Conservation (phyloP, 2,113 vertebrate genomes). For the Syngnathus floridae region DNA sequence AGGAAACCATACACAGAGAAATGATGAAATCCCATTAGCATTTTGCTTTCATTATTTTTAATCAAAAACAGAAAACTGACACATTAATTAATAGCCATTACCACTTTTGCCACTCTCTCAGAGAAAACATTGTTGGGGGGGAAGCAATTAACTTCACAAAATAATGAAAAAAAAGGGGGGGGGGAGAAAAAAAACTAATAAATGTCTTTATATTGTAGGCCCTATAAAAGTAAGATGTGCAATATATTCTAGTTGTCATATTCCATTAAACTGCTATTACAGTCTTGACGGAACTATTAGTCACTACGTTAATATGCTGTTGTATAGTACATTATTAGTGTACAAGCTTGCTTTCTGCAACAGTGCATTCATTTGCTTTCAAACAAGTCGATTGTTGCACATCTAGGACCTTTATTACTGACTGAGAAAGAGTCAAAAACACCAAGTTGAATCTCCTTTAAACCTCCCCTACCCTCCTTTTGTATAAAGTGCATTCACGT, state of each 20-base stretch:
- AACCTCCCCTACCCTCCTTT: conserved; percentile 54
- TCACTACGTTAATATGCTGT: conserved; percentile 93
- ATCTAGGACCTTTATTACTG: conserved; percentile 97
- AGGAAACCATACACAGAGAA: conserved; percentile 63
- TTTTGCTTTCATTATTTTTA: conserved; percentile 72
- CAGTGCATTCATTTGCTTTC: conserved; percentile 98
- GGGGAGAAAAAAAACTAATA: conserved; percentile 69
- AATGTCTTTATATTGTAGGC: conserved; percentile 66
- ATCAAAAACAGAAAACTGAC: conserved; percentile 71
- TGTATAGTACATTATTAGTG: conserved; percentile 99
- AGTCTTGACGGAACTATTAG: conserved; percentile 82
- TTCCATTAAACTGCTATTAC: conserved; percentile 81
- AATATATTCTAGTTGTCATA: conserved; percentile 79
- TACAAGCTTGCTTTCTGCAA: conserved; percentile 98
- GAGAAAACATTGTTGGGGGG: conserved; percentile 58
- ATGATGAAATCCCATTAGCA: conserved; percentile 67
- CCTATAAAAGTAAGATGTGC: conserved; percentile 67
- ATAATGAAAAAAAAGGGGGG: background rate
- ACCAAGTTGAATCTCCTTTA: conserved; percentile 81
- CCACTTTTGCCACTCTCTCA: conserved; percentile 56
- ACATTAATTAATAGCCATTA: conserved; percentile 75
- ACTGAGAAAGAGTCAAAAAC: conserved; percentile 95
- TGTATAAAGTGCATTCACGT: conserved; percentile 99
- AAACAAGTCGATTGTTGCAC: conserved; percentile 93
- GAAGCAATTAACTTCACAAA: conserved; percentile 77